Percentiles rank a stretch among this genome's conserved stretches.
Evolutionary conservation across 2,113 vertebrate genomes (phyloP).

Genomic region (Pelecanus crispus): DNA sequence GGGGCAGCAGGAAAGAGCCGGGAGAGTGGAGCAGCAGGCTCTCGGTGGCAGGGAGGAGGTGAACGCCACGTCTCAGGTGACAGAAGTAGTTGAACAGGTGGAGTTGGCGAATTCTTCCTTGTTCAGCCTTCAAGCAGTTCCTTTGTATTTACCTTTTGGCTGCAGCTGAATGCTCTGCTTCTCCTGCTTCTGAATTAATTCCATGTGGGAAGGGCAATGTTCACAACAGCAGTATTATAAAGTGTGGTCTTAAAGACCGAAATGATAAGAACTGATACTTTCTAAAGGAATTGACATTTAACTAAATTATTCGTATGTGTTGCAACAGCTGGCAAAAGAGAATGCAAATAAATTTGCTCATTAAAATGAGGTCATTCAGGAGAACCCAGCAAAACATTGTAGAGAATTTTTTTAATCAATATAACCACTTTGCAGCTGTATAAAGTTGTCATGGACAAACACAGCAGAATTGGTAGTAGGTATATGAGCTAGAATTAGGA

Average conservation of each 20-base stretch:
- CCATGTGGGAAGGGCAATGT: neutral
- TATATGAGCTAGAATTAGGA: neutral
- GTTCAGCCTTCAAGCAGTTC: neutral
- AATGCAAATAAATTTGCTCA: neutral
- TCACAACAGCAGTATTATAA: neutral
- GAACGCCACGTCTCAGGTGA: neutral
- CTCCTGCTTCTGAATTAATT: neutral
- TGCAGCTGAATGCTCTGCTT: neutral
- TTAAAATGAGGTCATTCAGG: neutral
- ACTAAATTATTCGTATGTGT: neutral
- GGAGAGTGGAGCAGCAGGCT: neutral
- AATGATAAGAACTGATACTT: neutral
- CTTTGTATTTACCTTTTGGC: neutral
- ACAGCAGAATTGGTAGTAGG: neutral
- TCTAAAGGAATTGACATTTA: neutral
- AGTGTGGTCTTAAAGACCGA: neutral
- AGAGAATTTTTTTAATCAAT: neutral
- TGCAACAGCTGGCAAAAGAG: neutral
- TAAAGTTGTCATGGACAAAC: neutral
- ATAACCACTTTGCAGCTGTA: neutral
- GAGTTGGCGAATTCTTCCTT: neutral
- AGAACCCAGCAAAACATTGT: neutral
- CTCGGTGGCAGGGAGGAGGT: neutral
- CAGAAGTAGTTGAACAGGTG: neutral
- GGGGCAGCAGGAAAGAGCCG: neutral